Evolutionary conservation across 2,113 vertebrate genomes (phyloP).

Genomic region (Muntiacus reevesi): DNA sequence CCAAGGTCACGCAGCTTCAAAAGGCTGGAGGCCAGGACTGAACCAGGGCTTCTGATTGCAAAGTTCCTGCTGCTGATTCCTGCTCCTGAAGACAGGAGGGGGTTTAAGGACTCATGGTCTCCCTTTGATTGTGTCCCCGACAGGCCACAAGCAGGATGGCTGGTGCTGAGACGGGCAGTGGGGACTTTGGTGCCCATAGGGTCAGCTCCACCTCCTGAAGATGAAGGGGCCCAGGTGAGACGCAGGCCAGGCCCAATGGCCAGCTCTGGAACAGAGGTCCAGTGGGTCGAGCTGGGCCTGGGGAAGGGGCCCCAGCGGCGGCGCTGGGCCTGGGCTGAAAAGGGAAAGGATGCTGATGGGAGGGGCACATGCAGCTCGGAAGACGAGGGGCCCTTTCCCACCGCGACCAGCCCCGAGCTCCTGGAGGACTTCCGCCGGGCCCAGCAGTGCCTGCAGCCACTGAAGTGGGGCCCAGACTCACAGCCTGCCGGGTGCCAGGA

Average conservation of each 20-base stretch:
- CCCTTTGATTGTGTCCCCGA: background rate
- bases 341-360: conserved; percentile 13
- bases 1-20: background rate
- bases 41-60: background rate
- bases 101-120: background rate
- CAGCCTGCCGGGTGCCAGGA: conserved; percentile 9
- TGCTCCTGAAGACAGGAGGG: background rate
- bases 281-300: conserved; percentile 39
- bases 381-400: background rate
- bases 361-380: background rate
- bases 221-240: conserved; percentile 75
- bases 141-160: background rate
- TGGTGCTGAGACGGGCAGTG: background rate
- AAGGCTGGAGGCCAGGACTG: background rate
- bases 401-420: conserved; percentile 30
- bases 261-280: conserved; percentile 54
- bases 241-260: conserved; percentile 59
- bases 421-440: conserved; percentile 56
- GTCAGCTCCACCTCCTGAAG: background rate
- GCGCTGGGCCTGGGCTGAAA: conserved; percentile 54
- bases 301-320: conserved; percentile 1
- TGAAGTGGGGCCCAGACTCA: conserved; percentile 55
- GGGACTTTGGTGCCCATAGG: conserved; percentile 35
- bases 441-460: background rate
- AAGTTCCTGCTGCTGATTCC: background rate